phyloP scores from a whole-genome alignment of 2,113 vertebrate genomes.

The Melanerpes formicivorus region DNA sequence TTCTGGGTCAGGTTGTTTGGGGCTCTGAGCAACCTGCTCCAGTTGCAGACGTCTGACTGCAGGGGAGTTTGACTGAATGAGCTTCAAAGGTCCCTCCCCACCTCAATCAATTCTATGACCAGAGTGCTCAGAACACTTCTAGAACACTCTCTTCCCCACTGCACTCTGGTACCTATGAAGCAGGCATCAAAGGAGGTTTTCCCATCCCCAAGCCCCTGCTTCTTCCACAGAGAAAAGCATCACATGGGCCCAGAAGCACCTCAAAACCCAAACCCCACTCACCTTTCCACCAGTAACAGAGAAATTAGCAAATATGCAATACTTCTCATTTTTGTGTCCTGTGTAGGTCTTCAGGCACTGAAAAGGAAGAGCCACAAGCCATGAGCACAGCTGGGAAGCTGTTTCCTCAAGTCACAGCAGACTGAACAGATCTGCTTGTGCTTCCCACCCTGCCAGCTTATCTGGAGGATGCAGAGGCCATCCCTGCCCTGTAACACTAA shows the following conservation, averaged over 20 bases:
- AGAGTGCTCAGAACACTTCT: not conserved
- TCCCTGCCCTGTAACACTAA: not conserved
- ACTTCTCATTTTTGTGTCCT: slow-evolving; percentile 98
- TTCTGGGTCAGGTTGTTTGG: no score
- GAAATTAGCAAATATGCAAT: slow-evolving; percentile 99
- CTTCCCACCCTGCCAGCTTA: not conserved
- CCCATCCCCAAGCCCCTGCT: not conserved
- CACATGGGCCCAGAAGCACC: not conserved
- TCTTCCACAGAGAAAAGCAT: not conserved
- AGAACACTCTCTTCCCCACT: not conserved
- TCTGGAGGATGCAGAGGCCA: not conserved
- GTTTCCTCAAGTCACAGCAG: not conserved
- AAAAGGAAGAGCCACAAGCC: not conserved
- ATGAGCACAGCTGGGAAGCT: not conserved
- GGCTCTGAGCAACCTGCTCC: no score
- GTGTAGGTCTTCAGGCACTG: slow-evolving; percentile 99
- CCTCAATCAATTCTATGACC: no score
- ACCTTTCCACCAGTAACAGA: slow-evolving; percentile 98
- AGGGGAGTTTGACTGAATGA: no score
- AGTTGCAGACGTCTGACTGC: no score
- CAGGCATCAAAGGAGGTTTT: not conserved
- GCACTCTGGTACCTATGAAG: not conserved
- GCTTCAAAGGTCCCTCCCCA: no score
- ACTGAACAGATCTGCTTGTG: not conserved
- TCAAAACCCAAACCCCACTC: not conserved